Conservation (phyloP, 2,113 vertebrate genomes). For the Prinia subflava region DNA sequence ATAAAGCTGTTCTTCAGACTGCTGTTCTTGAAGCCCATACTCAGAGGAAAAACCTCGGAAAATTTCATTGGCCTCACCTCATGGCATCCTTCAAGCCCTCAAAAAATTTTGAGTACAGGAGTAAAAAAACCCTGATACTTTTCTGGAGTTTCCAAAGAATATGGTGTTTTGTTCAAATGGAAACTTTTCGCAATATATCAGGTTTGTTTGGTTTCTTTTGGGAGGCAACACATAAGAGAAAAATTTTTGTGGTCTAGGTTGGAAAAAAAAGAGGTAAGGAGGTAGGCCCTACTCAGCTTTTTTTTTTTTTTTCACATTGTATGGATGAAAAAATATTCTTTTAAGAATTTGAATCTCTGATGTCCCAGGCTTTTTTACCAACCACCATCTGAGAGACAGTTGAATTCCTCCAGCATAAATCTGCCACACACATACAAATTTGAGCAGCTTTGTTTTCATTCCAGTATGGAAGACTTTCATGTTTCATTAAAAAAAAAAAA, state of each 20-base stretch:
- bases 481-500: neutral
- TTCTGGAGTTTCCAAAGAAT: neutral
- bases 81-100: neutral
- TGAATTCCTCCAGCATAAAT: neutral
- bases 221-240: neutral
- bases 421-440: neutral
- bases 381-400: neutral
- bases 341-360: neutral
- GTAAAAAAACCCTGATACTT: neutral
- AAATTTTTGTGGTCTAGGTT: neutral
- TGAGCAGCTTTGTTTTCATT: slow-evolving; percentile 30
- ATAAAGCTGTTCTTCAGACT: neutral
- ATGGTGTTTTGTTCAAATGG: neutral
- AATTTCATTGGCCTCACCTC: neutral
- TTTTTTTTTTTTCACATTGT: neutral
- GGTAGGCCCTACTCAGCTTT: neutral
- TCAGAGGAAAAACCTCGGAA: neutral
- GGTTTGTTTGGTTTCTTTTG: neutral
- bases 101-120: neutral
- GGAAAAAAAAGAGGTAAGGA: neutral
- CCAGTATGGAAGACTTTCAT: neutral
- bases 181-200: neutral
- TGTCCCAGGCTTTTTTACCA: neutral
- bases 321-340: neutral
- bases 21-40: neutral